Base-by-base conservation (phyloP, 2,113 vertebrate genomes). In the Gila orcuttii region DNA sequence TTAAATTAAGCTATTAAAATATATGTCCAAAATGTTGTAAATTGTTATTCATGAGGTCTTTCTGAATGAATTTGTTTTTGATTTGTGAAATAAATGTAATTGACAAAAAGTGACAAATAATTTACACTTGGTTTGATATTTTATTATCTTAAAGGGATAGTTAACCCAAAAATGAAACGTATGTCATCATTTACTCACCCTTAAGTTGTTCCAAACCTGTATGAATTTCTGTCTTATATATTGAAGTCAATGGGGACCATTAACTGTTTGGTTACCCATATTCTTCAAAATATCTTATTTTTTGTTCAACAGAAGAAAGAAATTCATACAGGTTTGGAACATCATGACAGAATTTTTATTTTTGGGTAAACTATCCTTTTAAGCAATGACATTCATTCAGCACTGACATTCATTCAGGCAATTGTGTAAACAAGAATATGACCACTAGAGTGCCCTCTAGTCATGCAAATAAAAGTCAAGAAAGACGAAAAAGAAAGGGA, bases 401-500 rank as follows among this genome's bases (percentile, higher is more conserved):
- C 28, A 28, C 1, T 23, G 36, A 39, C 68, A 23, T 71, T 21
- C 17, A 21, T 2, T 36, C 19, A 12, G n/a, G 45, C 5, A 75
- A 75, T 47, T 47, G 13, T 6, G 39, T 74, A 8, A 47, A 47
- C 11, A 17, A 25, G 23, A 25, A 25, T 28, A 19, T 80, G 79
- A 15, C 79, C 79, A 45, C 79, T 80, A 80, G 79, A 21, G 39
- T 21, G n/a, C 79, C 11, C 59, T 64, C 9, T 21, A 80, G 5
- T 21, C 39, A 10, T 28, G 36, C 36, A 45, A 12, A 15, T 19
- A 28, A 80, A 64, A 64, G 1, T 6, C 9, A 23, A 47, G 8
- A 1, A 11, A 19, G 59, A 31, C 77, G 19, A 57, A 33, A 78
- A 59, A 23, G 12, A 47, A 64, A 19, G 17, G 21, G 50, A n/a